Evolutionary conservation across 2,797 vertebrate genomes (phyloP).

Genomic region (Crossoptilon crossoptilon): DNA sequence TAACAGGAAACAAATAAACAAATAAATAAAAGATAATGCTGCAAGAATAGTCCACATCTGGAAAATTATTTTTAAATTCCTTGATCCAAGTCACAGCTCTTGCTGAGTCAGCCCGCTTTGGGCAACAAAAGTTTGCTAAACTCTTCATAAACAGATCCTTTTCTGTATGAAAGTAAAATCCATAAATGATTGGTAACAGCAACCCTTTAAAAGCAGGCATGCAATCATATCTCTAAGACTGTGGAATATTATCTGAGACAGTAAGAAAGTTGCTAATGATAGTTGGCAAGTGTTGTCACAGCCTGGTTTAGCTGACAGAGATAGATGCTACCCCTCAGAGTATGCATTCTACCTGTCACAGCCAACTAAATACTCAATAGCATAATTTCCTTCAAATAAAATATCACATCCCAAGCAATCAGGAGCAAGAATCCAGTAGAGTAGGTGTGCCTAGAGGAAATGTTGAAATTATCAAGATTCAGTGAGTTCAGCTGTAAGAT

Average conservation of each 20-base stretch:
- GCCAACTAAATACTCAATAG: constrained; percentile 27
- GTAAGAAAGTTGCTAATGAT: background rate
- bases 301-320: background rate
- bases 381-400: constrained; percentile 34
- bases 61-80: background rate
- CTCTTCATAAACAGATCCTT: background rate
- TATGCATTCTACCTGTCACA: constrained; percentile 36
- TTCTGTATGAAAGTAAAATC: background rate
- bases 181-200: background rate
- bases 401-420: background rate
- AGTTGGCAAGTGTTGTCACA: background rate
- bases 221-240: background rate
- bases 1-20: background rate
- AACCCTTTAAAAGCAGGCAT: background rate
- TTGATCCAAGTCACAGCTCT: background rate
- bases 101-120: background rate
- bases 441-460: background rate
- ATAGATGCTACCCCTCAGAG: constrained; percentile 36
- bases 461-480: background rate
- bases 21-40: background rate
- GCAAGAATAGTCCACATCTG: background rate
- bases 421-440: background rate
- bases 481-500: background rate
- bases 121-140: background rate
- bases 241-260: background rate